phyloP scores from a whole-genome alignment of 2,888 invertebrate species.

The Cryptophagus acutangulus region DNA sequence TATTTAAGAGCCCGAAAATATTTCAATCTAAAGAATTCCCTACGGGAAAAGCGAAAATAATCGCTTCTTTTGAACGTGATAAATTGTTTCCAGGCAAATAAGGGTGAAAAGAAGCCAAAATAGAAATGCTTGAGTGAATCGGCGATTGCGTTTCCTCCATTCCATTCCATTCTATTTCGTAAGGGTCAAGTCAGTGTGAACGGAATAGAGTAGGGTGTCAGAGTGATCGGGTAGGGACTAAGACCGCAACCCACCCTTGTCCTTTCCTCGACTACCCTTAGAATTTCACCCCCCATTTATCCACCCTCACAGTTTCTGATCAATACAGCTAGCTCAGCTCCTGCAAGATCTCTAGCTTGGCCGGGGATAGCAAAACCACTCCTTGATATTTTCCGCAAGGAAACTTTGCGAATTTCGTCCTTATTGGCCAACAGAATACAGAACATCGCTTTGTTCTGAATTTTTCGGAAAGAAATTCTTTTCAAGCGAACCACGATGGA shows the following conservation, averaged over 20 bases:
- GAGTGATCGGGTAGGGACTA: conserved; percentile 44
- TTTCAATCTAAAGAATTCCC: too few species aligned
- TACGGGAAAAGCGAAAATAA: too few species aligned
- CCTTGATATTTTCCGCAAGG: conserved; percentile 45
- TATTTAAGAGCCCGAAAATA: too few species aligned
- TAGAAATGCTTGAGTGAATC: too few species aligned
- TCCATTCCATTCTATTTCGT: conserved; percentile 27
- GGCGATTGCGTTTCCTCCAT: too few species aligned
- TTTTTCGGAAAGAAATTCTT: conserved; percentile 24
- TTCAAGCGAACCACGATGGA: conserved; percentile 23
- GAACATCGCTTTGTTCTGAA: conserved; percentile 32
- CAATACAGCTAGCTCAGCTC: conserved; percentile 50
- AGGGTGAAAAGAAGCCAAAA: too few species aligned
- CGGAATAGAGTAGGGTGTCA: conserved; percentile 37
- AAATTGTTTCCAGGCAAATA: too few species aligned
- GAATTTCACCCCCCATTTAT: conserved; percentile 33
- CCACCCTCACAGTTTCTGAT: conserved; percentile 42
- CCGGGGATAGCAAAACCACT: conserved; percentile 48
- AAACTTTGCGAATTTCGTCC: conserved; percentile 36
- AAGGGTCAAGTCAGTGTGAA: conserved; percentile 36
- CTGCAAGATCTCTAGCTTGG: conserved; percentile 51
- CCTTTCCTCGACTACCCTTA: conserved; percentile 47
- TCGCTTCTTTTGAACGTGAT: too few species aligned
- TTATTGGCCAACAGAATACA: conserved; percentile 30
- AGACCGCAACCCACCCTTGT: conserved; percentile 49